A percentile compares a stretch with the other conserved stretches of the same genome.
phyloP scores from a whole-genome alignment of 2,888 invertebrate species.

The Apamea crenata region DNA sequence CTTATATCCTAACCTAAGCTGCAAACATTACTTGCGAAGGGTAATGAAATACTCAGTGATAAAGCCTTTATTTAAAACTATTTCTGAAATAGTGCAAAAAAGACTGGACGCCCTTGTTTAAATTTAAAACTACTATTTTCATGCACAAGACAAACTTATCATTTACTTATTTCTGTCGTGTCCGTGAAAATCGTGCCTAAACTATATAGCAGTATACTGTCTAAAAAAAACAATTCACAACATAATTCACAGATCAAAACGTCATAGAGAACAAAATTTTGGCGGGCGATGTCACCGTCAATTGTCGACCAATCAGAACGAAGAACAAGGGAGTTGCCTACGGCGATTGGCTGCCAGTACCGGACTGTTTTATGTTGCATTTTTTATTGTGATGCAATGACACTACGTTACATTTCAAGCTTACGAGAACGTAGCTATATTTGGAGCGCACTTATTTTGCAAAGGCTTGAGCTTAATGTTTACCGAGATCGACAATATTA shows the following conservation, averaged over 20 bases:
- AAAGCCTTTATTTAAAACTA: conserved; percentile 83
- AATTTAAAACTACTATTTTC: conserved; percentile 37
- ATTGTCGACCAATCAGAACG: conserved; percentile 75
- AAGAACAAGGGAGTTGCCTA: conserved; percentile 69
- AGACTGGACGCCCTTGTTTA: conserved; percentile 76
- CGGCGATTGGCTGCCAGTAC: conserved; percentile 75
- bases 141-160: conserved; percentile 13
- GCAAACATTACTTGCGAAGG: conserved; percentile 75
- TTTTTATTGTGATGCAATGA: conserved; percentile 77
- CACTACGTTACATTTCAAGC: conserved; percentile 72
- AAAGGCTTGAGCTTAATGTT: conserved; percentile 38
- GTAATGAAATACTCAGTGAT: conserved; percentile 71
- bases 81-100: conserved; percentile 88
- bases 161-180: conserved; percentile 6
- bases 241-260: conserved; percentile 66
- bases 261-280: conserved; percentile 69
- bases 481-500: conserved; percentile 45
- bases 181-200: conserved; percentile 38
- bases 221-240: conserved; percentile 69
- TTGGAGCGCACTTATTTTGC: conserved; percentile 53
- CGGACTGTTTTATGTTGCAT: conserved; percentile 64
- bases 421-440: conserved; percentile 59
- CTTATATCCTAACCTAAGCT: conserved; percentile 81
- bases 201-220: conserved; percentile 43
- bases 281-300: conserved; percentile 77